Evolutionary conservation across 1,140 invertebrate species (phyloP).

Genomic region (Heliconius himera): DNA sequence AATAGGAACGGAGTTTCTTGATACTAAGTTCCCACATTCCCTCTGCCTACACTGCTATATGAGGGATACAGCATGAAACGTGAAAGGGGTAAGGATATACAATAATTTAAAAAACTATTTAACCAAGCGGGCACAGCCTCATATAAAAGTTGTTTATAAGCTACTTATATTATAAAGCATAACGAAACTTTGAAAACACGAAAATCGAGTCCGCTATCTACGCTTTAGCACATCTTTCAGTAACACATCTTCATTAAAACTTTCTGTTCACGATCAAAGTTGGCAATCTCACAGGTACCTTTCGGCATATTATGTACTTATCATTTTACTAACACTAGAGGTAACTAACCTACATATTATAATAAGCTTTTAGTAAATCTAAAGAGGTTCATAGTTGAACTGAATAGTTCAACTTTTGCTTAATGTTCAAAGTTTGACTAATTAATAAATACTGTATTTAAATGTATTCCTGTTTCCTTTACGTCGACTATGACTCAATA

Average conservation of each 20-base stretch:
- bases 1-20: too few relatives aligned
- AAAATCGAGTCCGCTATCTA: neutral
- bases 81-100: too few relatives aligned
- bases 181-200: neutral
- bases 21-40: too few relatives aligned
- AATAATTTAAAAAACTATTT: too few relatives aligned
- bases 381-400: neutral
- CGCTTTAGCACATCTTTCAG: neutral
- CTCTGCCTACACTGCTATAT: too few relatives aligned
- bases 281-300: neutral
- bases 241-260: constrained; percentile 15
- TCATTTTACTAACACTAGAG: neutral
- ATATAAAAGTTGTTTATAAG: too few relatives aligned
- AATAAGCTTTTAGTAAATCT: neutral
- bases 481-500: too few relatives aligned
- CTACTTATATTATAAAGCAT: neutral
- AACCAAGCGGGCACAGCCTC: too few relatives aligned
- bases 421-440: neutral
- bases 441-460: neutral
- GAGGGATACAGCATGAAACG: too few relatives aligned
- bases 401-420: neutral
- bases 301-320: neutral
- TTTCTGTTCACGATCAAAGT: neutral
- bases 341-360: neutral
- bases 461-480: neutral